These are phyloP conservation scores for Sander lucioperca DNA, from an alignment of 2,113 vertebrate genomes.

Conservation along the genomic window DNA sequence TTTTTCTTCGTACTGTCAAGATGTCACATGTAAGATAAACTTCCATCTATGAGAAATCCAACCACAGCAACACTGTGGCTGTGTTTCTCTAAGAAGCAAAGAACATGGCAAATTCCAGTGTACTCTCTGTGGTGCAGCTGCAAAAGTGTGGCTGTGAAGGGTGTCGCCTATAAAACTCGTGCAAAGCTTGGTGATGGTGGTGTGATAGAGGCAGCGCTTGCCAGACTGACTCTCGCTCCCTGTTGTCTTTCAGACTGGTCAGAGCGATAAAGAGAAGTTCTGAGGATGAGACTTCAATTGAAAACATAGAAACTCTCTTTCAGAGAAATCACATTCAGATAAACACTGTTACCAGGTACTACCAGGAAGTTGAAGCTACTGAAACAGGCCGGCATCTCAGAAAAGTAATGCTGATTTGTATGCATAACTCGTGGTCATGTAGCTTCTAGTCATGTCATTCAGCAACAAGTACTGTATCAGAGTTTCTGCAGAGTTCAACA, in stretches of 20 bases:
- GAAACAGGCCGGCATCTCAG: constrained; percentile 13
- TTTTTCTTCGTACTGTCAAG: constrained; percentile 30
- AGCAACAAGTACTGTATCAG: background rate
- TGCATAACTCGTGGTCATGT: background rate
- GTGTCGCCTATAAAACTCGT: constrained; percentile 2
- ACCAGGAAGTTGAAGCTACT: constrained; percentile 20
- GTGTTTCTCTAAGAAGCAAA: constrained; percentile 47
- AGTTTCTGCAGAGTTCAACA: background rate
- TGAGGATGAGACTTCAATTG: background rate
- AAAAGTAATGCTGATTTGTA: background rate
- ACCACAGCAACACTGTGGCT: constrained; percentile 40
- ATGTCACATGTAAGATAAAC: constrained; percentile 30
- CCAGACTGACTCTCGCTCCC: background rate
- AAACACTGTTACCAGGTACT: background rate
- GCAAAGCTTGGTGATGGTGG: constrained; percentile 7
- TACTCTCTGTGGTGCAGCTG: constrained; percentile 45
- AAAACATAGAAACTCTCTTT: constrained; percentile 33
- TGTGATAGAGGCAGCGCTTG: background rate
- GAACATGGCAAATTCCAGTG: constrained; percentile 25
- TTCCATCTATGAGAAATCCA: constrained; percentile 27
- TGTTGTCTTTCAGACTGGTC: constrained; percentile 18
- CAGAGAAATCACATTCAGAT: constrained; percentile 36
- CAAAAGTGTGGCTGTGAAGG: constrained; percentile 33
- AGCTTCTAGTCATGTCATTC: background rate
- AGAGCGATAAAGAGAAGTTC: constrained; percentile 23